Conservation (phyloP, 2,113 vertebrate genomes). For the Okapia johnstoni region DNA sequence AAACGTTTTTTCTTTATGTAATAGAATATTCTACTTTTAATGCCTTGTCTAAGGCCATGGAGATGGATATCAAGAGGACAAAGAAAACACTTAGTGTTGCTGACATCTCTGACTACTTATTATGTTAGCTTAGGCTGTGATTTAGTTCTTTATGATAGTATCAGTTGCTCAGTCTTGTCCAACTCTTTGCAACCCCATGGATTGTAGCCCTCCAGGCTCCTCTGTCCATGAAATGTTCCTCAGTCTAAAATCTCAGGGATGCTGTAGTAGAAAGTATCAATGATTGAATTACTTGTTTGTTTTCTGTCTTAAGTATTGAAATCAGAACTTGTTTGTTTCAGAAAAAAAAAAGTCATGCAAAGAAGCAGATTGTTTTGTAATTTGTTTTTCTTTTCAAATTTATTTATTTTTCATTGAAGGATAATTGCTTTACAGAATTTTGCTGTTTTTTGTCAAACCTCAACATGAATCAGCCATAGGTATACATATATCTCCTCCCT, state of each 20-base stretch:
- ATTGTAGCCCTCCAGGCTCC: neutral
- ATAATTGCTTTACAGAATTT: neutral
- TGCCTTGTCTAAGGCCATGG: neutral
- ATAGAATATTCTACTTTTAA: neutral
- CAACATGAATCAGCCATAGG: neutral
- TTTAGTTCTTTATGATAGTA: neutral
- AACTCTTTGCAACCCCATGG: neutral
- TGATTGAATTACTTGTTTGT: neutral
- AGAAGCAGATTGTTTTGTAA: neutral
- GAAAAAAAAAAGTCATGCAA: neutral
- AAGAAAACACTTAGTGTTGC: neutral
- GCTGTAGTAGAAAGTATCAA: neutral
- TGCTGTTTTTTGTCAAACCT: neutral
- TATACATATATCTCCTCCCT: neutral
- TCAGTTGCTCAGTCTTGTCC: neutral
- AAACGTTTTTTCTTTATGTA: neutral
- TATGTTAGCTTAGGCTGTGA: neutral
- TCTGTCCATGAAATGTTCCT: neutral
- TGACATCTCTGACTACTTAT: neutral
- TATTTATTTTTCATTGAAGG: neutral
- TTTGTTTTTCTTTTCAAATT: neutral
- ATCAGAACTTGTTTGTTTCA: neutral
- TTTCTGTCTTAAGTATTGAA: neutral
- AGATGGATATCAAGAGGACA: neutral
- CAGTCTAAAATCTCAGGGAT: neutral